Percentiles rank a stretch among this genome's conserved stretches.
These are phyloP conservation scores for Leptobrachium leishanense DNA, from an alignment of 2,113 vertebrate species.

Conservation along the genomic window DNA sequence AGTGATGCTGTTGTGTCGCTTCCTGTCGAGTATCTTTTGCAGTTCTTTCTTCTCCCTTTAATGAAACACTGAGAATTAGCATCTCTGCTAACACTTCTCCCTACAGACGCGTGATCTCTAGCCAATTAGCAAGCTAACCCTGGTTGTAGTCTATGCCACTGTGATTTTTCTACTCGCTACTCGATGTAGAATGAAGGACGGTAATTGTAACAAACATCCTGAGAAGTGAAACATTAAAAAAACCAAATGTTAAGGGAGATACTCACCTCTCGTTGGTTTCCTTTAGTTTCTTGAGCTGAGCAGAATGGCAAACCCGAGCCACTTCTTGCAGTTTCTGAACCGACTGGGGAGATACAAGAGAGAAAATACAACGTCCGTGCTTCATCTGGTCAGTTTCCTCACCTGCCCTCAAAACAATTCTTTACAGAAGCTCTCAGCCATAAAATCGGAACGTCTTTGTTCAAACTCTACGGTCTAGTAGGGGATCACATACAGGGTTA, in stretches of 20 bases:
- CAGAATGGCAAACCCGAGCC: slow-evolving; percentile 66
- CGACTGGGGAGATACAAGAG: slow-evolving; percentile 58
- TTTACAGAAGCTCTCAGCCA: neutral
- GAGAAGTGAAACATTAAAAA: neutral
- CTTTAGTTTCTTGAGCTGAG: slow-evolving; percentile 78
- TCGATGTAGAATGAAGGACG: too few species aligned
- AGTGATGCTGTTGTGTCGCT: slow-evolving; percentile 80
- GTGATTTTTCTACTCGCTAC: too few species aligned
- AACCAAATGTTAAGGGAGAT: neutral
- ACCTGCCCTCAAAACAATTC: neutral
- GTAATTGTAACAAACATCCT: too few species aligned
- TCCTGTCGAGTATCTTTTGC: slow-evolving; percentile 83
- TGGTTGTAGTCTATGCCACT: too few species aligned
- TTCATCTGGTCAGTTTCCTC: too few species aligned
- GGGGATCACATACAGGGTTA: too few species aligned
- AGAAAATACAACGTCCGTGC: neutral
- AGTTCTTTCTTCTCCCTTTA: slow-evolving; percentile 86
- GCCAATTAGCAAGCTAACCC: too few species aligned
- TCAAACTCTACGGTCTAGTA: too few species aligned
- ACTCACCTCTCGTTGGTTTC: slow-evolving; percentile 79
- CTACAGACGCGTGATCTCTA: neutral
- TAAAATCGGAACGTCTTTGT: too few species aligned
- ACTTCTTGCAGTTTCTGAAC: slow-evolving; percentile 74
- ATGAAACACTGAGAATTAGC: neutral
- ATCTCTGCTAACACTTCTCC: neutral